Conservation (phyloP, 2,888 invertebrate genomes). For the Cetonia aurata region DNA sequence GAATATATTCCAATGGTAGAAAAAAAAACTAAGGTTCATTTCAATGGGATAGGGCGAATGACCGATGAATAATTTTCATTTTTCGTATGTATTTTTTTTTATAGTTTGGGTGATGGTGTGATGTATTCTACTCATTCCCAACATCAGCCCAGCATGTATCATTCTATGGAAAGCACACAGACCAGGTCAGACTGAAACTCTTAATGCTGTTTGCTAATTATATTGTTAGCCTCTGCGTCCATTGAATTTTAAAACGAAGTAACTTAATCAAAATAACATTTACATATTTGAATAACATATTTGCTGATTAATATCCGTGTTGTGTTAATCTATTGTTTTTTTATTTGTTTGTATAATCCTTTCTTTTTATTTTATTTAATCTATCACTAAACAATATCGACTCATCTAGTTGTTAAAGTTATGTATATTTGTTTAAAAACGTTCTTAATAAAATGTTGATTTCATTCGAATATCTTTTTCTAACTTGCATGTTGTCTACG, state of each 20-base stretch:
- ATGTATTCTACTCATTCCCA: conserved; percentile 84
- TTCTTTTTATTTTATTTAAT: conserved; percentile 5
- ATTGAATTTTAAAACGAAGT: conserved; percentile 19
- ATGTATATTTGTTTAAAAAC: conserved; percentile 41
- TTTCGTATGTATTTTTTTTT: conserved; percentile 54
- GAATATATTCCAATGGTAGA: too few relatives aligned
- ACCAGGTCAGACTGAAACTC: conserved; percentile 78
- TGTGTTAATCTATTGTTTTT: conserved; percentile 24
- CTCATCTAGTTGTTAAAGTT: conserved; percentile 27
- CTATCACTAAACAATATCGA: conserved; percentile 13
- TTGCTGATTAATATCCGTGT: conserved; percentile 19
- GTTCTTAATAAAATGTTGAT: conserved; percentile 42
- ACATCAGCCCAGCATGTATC: conserved; percentile 80
- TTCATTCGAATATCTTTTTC: conserved; percentile 38
- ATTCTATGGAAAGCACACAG: conserved; percentile 90
- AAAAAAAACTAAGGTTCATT: conserved; percentile 4
- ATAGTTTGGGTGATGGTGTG: conserved; percentile 92
- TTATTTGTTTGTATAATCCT: conserved; percentile 5
- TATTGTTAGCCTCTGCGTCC: conserved; percentile 44
- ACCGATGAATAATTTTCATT: conserved; percentile 5
- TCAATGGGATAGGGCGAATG: not conserved
- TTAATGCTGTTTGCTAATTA: conserved; percentile 52
- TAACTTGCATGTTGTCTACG: conserved; percentile 40
- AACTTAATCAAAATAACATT: conserved; percentile 14
- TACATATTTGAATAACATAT: conserved; percentile 22